A percentile compares a stretch with the other conserved stretches of the same genome.
Conservation (phyloP, 2,888 invertebrate genomes). For the Epinotia brunnichana region DNA sequence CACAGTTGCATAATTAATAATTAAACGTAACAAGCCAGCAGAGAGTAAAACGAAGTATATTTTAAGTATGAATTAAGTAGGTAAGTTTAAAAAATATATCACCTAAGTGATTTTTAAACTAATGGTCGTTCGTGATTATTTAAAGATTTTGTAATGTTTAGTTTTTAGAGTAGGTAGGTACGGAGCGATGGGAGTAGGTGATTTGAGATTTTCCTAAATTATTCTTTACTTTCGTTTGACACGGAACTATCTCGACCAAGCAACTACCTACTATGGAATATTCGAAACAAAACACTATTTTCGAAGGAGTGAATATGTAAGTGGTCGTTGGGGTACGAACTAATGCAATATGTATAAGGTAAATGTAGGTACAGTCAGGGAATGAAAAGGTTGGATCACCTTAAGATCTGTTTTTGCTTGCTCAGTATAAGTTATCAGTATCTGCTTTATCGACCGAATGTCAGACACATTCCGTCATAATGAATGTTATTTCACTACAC, state of each 20-base stretch:
- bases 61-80: not conserved
- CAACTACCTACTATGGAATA: too few species aligned
- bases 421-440: too few species aligned
- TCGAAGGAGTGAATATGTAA: too few species aligned
- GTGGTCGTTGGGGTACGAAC: not conserved
- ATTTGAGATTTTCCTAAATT: not conserved
- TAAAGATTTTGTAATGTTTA: conserved; percentile 9
- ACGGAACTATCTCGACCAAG: not conserved
- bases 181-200: conserved; percentile 29
- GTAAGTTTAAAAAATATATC: not conserved
- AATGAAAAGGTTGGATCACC: too few species aligned
- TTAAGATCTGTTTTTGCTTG: too few species aligned
- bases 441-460: too few species aligned
- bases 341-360: too few species aligned
- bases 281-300: too few species aligned
- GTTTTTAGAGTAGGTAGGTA: not conserved
- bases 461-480: too few species aligned
- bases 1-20: not conserved
- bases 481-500: too few species aligned
- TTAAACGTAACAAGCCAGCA: not conserved
- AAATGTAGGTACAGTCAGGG: too few species aligned
- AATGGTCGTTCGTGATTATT: not conserved
- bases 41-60: conserved; percentile 8
- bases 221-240: not conserved
- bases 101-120: not conserved